Evolutionary conservation across 2,113 vertebrate species (phyloP), one percentile per base, ranked within the genome.

Genomic region (Vulpes lagopus): DNA sequence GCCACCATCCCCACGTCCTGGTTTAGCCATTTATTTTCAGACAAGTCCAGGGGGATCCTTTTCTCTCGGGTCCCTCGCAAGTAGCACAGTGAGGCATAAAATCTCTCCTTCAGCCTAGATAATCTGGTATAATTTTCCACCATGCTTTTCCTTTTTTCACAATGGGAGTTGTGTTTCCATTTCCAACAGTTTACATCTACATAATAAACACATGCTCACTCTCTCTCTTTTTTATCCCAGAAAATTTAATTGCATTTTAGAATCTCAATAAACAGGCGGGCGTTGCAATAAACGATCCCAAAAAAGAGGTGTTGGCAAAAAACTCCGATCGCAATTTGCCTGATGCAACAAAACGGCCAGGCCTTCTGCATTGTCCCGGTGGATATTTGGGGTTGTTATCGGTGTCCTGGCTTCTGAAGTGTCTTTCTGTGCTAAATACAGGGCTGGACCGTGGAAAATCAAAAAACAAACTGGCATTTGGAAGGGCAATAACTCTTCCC

Each of bases 401-500:
- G 20, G 87, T 98, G 97, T 98, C 71, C 49, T 67, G 89, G 60
- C 95, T 96, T 98, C 97, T 69, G 91, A 98, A 94, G 97, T 10
- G 94, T 95, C 98, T 98, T 98, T 98, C 98, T 96, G 95, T 89
- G 97, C 91, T 98, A 96, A 98, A 97, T 27, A 90, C 97, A 92
- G 97, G 98, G 97, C 97, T 0, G 96, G 98, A 98, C 98, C 74
- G 32, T 98, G 99, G 98, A 98, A 98, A 98, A 98, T 98, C 98
- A 98, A 98, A 98, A 98, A 98, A 98, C 99, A 99, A 98, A 99
- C 96, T 95, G 95, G 89, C 97, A 79, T 84, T 98, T 91, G 62
- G 97, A 97, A 97, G 94, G 78, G 97, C 97, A 96, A n/a, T 59
- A 92, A 95, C 97, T 98, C 95, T 98, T 97, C 79, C 90, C 3